A percentile compares a stretch with the other conserved stretches of the same genome.
Conservation (phyloP, 2,113 vertebrate genomes). For the Eonycteris spelaea region DNA sequence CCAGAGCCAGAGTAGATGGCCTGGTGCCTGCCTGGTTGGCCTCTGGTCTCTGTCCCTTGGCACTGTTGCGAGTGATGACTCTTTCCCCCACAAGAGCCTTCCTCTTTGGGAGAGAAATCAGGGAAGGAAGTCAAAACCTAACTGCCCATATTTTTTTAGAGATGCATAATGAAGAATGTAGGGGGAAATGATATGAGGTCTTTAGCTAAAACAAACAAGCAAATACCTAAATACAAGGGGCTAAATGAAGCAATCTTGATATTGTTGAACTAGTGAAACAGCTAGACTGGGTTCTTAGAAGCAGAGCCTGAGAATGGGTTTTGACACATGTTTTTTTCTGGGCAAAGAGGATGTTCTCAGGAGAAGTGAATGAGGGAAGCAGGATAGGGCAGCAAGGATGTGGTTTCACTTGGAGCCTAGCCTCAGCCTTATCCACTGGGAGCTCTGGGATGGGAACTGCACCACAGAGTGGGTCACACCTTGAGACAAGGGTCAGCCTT, state of each 20-base stretch:
- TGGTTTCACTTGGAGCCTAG: not conserved
- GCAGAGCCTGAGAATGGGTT: not conserved
- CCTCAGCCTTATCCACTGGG: not conserved
- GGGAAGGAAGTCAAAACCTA: conserved; percentile 22
- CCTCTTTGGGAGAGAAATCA: not conserved
- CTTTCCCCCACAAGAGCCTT: not conserved
- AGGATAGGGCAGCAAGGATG: not conserved
- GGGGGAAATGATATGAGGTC: not conserved
- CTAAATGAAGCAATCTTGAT: not conserved
- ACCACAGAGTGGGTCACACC: not conserved
- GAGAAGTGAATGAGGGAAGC: not conserved
- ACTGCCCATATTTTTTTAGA: not conserved
- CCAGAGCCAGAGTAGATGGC: not conserved
- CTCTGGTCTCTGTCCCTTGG: conserved; percentile 22
- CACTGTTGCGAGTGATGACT: not conserved
- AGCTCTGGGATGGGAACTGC: not conserved
- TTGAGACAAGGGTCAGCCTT: not conserved
- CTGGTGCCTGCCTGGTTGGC: not conserved
- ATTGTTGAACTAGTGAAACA: not conserved
- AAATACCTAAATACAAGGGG: not conserved
- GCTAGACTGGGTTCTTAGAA: not conserved
- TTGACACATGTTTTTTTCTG: rapidly evolving
- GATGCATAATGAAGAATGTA: not conserved
- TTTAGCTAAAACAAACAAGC: not conserved
- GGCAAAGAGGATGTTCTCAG: not conserved